Evolutionary conservation across 2,888 invertebrate genomes (phyloP), one percentile per base, ranked within the genome.

Genomic region (Gryllus longicercus): DNA sequence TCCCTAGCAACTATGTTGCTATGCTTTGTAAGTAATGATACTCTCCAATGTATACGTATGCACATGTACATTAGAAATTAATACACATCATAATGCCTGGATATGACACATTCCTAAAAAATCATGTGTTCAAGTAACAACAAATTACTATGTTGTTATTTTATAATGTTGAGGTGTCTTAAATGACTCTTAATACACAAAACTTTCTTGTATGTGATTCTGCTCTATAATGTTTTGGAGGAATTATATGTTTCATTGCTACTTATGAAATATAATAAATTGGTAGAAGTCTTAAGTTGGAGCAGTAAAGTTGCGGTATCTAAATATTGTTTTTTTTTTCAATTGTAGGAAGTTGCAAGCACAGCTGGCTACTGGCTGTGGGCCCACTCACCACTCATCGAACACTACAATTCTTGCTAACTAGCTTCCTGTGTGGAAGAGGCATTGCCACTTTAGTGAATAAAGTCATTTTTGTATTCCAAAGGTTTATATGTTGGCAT

Each of bases 1-100:
- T 98, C 87, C 98, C 98, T 21, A 96, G 97, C 88, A 98, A 98
- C 89, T 98, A 98, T 87, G 98, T 98, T 81, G 91, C 93, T 83
- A 92, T 93, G 80, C 90, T 93, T 86, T 92, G 92, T 92, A 88
- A 92, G 92, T 92, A 63, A 63, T n/a, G 14, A 16, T 63, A 5
- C 63, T 63, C 16, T 38, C 5, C 38, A 38, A 5, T 38, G 38
- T 38, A 38, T 38, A 8, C 38, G 38, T 38, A 38, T 38, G 38
- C 38, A 38, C 8, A 38, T 38, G 38, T 38, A 38, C 38, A 38
- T 38, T 38, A 38, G 38, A 38, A 38, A 38, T 38, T 38, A 38
- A 38, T 38, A 8, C 38, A 38, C 38, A 38, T 38, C 38, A 38
- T 38, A 38, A 38, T 38, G 38, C 38, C 38, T 38, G 38, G 38